Evolutionary conservation across 2,113 vertebrate genomes (phyloP).

Genomic region (Hippopotamus amphibius): DNA sequence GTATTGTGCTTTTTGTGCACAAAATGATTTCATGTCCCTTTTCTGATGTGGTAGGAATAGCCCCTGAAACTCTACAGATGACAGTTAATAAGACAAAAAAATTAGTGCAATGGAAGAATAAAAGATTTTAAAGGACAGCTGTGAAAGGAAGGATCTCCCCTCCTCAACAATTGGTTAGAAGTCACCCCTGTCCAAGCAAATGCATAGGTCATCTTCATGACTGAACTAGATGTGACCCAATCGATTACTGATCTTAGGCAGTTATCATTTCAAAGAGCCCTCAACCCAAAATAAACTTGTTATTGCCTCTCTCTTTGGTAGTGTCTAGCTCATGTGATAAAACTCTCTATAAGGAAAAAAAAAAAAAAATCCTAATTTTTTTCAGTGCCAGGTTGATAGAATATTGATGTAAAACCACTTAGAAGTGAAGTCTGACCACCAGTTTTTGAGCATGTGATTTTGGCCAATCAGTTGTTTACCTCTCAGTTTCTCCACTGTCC

Average conservation of each 20-base stretch:
- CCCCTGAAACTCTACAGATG: not conserved
- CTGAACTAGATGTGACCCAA: not conserved
- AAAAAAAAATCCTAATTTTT: not conserved
- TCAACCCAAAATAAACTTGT: not conserved
- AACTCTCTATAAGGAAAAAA: not conserved
- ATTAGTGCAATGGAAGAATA: not conserved
- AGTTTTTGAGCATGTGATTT: not conserved
- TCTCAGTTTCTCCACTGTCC: not conserved
- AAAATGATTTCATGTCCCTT: not conserved
- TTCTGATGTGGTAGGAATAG: not conserved
- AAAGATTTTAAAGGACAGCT: not conserved
- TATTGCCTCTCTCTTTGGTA: not conserved
- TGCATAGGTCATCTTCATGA: not conserved
- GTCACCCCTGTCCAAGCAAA: not conserved
- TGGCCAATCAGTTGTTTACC: not conserved
- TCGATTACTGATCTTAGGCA: not conserved
- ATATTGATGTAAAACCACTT: not conserved
- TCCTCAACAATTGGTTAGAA: not conserved
- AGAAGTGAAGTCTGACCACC: not conserved
- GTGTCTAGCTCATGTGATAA: not conserved
- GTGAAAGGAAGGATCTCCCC: not conserved
- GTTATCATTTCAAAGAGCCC: slow-evolving; percentile 2
- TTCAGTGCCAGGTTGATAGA: not conserved
- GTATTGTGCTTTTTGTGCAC: not conserved
- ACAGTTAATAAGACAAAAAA: not conserved